Evolutionary conservation across 2,113 vertebrate species (phyloP).

Genomic region (Benitochromis conjunctus): DNA sequence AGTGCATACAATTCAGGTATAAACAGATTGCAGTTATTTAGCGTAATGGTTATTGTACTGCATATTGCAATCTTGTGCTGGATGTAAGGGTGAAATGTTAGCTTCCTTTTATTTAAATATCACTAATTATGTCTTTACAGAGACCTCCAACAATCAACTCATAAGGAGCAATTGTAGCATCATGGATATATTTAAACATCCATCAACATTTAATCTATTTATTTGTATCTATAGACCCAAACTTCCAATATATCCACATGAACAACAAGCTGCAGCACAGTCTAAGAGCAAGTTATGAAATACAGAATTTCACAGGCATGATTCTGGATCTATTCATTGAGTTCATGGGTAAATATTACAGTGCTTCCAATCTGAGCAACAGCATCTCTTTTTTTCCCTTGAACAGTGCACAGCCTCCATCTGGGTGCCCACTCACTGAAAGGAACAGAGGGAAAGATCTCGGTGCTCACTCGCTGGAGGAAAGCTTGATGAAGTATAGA

Average conservation of each 20-base stretch:
- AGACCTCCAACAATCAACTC: background rate
- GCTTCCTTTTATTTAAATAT: background rate
- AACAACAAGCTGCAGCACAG: background rate
- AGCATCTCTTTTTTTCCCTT: background rate
- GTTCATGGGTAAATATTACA: background rate
- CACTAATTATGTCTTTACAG: background rate
- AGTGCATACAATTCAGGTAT: background rate
- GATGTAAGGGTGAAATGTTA: background rate
- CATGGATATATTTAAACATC: background rate
- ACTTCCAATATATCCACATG: background rate
- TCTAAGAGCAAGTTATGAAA: background rate
- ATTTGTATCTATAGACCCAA: background rate
- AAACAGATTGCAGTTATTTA: background rate
- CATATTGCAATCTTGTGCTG: background rate
- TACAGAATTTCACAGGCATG: background rate
- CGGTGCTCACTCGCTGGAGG: background rate
- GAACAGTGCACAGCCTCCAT: background rate
- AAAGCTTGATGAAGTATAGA: background rate
- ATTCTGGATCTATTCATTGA: background rate
- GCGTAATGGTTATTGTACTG: background rate
- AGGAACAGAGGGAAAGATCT: background rate
- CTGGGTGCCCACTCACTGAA: background rate
- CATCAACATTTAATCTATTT: background rate
- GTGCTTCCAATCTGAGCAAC: background rate
- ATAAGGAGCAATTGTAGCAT: background rate